Base-by-base conservation (phyloP, 2,888 invertebrate genomes). In the Calameuta idolon region DNA sequence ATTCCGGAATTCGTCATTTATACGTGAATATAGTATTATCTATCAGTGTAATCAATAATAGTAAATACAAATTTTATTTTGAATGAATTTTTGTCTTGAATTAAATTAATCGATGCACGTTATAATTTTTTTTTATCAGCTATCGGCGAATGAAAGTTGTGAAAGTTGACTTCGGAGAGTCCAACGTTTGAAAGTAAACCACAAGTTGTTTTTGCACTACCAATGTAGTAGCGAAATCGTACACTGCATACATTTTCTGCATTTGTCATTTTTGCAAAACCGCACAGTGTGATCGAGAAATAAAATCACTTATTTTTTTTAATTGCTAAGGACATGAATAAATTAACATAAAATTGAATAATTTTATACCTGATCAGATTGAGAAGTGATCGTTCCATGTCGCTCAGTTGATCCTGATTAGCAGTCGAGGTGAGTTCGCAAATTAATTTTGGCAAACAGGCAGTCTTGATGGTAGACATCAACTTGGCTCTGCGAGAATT, bases 371-470 rank as follows among this genome's bases (percentile, higher is more conserved):
- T 94, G 83, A 95, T 93, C 78, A 95, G 91, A 82, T 93, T 93
- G 77, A 95, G 91, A 55, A 95, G 91, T 11, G 94, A 93, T 86
- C 93, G 93, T 88, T 95, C 95, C 82, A 94, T 94, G 78, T 94
- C 94, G 68, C 94, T 93, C 75, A 95, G 89, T 82, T 93, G 93
- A 80, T 94, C 93, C 83, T 93, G 94, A 84, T 94, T 92, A 33
- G 93, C 92, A 33, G 94, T 93, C 30, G 94, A 94, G 81, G 94
- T 94, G 85, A 95, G 89, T 89, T 95, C 94, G 87, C 95, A 95
- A 79, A 95, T 94, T 81, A 95, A 91, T 90, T 95, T 95, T 5
- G 95, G 94, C 77, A 95, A 91, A 88, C 94, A 95, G 15, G 94
- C 93, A 80, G 93, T 94, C 90, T 94, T 94, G 83, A 94, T 94